phyloP scores from a whole-genome alignment of 37 sponge, comb jelly and placozoan species.

The Aplysina aerophoba region DNA sequence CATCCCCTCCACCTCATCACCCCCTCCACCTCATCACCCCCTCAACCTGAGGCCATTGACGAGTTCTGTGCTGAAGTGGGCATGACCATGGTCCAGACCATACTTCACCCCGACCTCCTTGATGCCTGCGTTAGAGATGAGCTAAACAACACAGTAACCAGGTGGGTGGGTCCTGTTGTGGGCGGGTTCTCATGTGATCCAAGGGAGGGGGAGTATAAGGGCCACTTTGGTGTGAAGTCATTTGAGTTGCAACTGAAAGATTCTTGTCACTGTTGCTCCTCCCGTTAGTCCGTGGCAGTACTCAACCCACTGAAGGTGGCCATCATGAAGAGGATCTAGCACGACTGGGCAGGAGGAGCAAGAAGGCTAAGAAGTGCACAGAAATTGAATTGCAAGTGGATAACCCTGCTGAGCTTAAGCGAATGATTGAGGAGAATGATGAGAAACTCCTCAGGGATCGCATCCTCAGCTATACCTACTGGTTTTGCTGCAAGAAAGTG shows the following conservation, averaged over 20 bases:
- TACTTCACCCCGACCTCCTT: constrained; percentile 85
- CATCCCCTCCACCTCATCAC: constrained; percentile 78
- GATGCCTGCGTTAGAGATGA: constrained; percentile 95
- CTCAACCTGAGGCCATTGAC: constrained; percentile 95
- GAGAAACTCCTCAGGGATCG: too few relatives aligned
- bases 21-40: constrained; percentile 81
- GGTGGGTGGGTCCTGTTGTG: constrained; percentile 40
- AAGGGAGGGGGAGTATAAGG: neutral
- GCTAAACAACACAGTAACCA: constrained; percentile 83
- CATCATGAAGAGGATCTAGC: constrained; percentile 79
- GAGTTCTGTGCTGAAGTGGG: constrained; percentile 94
- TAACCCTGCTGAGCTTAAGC: too few relatives aligned
- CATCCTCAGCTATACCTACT: too few relatives aligned
- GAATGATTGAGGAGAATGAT: too few relatives aligned
- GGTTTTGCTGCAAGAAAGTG: too few relatives aligned
- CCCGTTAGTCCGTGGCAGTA: constrained; percentile 87
- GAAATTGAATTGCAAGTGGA: too few relatives aligned
- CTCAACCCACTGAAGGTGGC: constrained; percentile 88
- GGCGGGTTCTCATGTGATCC: too few relatives aligned
- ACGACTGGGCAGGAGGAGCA: too few relatives aligned
- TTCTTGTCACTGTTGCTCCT: constrained; percentile 77
- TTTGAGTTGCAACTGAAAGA: neutral
- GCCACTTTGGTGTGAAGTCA: neutral
- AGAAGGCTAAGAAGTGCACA: too few relatives aligned
- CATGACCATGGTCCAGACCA: constrained; percentile 93